These are phyloP conservation scores for Crotophaga sulcirostris DNA, from an alignment of 2,113 vertebrate genomes.

Conservation along the genomic window DNA sequence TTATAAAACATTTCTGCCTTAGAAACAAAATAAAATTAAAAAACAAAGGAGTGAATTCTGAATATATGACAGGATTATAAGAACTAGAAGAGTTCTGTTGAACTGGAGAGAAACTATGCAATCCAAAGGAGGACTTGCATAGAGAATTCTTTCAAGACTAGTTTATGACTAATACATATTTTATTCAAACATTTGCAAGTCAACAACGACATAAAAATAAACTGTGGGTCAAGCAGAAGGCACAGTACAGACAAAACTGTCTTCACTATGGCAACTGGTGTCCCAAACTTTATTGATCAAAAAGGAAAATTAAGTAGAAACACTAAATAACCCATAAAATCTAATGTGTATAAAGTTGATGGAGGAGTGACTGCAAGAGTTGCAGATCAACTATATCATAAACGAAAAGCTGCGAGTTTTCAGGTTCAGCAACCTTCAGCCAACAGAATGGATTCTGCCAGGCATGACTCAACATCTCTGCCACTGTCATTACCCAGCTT, in stretches of 20 bases:
- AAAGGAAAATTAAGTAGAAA: not conserved
- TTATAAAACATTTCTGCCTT: not conserved
- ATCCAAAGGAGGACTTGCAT: not conserved
- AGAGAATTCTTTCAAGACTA: not conserved
- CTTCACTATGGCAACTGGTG: not conserved
- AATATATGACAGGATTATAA: not conserved
- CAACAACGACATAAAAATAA: not conserved
- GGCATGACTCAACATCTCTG: not conserved
- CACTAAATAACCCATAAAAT: not conserved
- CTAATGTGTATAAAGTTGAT: not conserved
- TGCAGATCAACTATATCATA: not conserved
- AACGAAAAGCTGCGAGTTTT: not conserved
- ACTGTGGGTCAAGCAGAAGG: not conserved
- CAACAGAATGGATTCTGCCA: not conserved
- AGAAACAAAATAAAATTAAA: not conserved
- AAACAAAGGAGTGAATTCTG: not conserved
- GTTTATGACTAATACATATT: not conserved
- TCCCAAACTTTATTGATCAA: not conserved
- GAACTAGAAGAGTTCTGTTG: not conserved
- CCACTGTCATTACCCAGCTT: not conserved
- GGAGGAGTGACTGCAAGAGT: not conserved
- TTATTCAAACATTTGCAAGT: not conserved
- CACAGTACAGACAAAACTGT: not conserved
- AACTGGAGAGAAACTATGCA: not conserved
- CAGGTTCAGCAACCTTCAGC: not conserved